Conservation (phyloP, 2,113 vertebrate genomes). For the Coreoperca whiteheadi region DNA sequence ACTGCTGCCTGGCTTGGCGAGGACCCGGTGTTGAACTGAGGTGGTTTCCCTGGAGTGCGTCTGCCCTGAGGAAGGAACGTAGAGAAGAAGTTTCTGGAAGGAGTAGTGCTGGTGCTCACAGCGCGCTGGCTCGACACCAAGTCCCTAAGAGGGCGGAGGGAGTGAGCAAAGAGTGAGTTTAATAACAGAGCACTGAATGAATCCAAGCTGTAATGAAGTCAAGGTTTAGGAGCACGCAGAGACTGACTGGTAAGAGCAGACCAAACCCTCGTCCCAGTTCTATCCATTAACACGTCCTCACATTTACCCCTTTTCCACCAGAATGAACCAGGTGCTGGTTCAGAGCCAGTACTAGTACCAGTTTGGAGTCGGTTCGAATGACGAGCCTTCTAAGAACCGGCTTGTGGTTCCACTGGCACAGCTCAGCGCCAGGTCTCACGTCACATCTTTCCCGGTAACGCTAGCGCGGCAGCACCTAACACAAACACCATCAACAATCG, state of each 20-base stretch:
- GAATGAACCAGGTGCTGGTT: no score
- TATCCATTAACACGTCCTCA: neutral
- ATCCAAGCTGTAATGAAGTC: neutral
- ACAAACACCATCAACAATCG: no score
- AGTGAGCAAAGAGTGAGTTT: neutral
- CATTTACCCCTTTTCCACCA: no score
- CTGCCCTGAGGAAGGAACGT: conserved; percentile 92
- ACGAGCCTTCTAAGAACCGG: no score
- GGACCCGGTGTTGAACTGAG: conserved; percentile 72
- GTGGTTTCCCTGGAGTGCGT: conserved; percentile 84
- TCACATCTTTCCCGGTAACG: no score
- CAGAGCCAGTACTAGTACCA: no score
- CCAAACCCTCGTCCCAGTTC: neutral
- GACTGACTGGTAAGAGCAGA: neutral
- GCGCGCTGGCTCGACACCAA: conserved; percentile 91
- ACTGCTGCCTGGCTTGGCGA: conserved; percentile 84
- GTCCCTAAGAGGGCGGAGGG: conserved; percentile 81
- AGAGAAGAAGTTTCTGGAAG: conserved; percentile 91
- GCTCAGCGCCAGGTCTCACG: no score
- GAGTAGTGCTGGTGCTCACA: conserved; percentile 83
- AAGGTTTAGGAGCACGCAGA: neutral
- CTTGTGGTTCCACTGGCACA: no score
- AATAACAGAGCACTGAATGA: neutral
- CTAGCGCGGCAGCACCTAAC: no score
- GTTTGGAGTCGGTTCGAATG: no score